Conservation (phyloP, 2,888 invertebrate species). For the Metopia argyrocephala region DNA sequence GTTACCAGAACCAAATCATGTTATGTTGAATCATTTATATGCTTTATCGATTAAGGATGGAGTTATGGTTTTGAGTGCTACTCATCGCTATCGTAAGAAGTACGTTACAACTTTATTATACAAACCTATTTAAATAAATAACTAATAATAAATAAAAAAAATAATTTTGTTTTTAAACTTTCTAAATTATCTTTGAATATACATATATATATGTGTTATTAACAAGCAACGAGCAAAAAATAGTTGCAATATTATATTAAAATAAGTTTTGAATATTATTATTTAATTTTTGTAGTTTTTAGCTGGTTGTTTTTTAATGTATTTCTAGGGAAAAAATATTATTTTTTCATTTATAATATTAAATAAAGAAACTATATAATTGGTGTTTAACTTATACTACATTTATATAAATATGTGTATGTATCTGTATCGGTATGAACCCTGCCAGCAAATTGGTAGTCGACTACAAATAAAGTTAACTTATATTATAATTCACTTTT, state of each 20-base stretch:
- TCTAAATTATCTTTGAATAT: background rate
- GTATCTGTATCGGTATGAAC: too few relatives aligned
- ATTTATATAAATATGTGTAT: too few relatives aligned
- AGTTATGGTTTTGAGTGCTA: constrained; percentile 99
- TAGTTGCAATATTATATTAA: constrained; percentile 11
- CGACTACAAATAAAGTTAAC: too few relatives aligned
- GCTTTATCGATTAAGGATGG: constrained; percentile 99
- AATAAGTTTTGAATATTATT: background rate
- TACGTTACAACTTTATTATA: constrained; percentile 99
- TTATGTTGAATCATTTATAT: constrained; percentile 99
- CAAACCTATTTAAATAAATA: constrained; percentile 90
- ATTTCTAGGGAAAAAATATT: constrained; percentile 1
- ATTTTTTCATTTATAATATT: background rate
- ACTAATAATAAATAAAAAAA: constrained; percentile 20
- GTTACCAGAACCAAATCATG: constrained; percentile 99
- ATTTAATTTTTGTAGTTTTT: background rate
- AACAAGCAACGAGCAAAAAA: background rate
- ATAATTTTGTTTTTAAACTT: too few relatives aligned
- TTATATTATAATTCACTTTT: too few relatives aligned
- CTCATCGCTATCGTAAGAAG: constrained; percentile 98
- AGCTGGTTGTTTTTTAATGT: constrained; percentile 15
- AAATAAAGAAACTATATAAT: constrained; percentile 9
- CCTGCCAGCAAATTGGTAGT: too few relatives aligned
- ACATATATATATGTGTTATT: background rate
- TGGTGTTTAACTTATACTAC: constrained; percentile 9